Conservation (phyloP, 2,797 vertebrate species). For the Crenichthys baileyi region DNA sequence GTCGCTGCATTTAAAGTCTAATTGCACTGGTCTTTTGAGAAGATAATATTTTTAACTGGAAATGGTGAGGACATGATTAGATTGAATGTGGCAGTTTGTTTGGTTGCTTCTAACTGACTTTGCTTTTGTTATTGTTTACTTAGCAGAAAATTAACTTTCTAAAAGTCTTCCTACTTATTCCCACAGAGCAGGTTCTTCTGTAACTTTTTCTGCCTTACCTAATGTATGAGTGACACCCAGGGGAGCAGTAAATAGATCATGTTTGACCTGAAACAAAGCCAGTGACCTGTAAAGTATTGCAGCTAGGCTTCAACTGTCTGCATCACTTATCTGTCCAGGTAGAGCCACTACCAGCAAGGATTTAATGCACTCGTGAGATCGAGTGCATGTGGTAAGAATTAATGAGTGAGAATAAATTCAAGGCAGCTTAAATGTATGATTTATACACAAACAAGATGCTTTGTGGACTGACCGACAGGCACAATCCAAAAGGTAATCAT, state of each 20-base stretch:
- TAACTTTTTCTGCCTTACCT: slow-evolving; percentile 9
- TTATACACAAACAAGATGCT: slow-evolving; percentile 26
- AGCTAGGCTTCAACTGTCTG: slow-evolving; percentile 19
- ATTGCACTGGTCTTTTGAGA: neutral
- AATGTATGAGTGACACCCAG: slow-evolving; percentile 7
- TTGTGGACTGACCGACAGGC: slow-evolving; percentile 9
- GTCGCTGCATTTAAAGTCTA: neutral
- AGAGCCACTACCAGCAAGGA: slow-evolving; percentile 14
- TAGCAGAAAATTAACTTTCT: neutral
- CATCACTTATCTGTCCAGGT: neutral
- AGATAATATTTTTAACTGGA: neutral
- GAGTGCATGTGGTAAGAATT: slow-evolving; percentile 3
- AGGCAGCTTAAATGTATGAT: slow-evolving; percentile 23
- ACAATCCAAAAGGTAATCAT: slow-evolving; percentile 28
- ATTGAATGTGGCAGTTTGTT: neutral
- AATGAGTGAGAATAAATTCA: slow-evolving; percentile 44
- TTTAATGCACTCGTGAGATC: neutral
- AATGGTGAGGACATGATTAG: neutral
- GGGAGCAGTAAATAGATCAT: slow-evolving; percentile 18
- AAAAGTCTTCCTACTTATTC: neutral
- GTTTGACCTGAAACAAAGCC: slow-evolving; percentile 32
- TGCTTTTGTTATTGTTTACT: neutral
- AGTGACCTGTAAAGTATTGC: slow-evolving; percentile 21
- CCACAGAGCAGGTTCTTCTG: neutral
- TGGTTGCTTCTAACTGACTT: neutral